Conservation (phyloP, 1,140 invertebrate species). For the Asobara japonica region DNA sequence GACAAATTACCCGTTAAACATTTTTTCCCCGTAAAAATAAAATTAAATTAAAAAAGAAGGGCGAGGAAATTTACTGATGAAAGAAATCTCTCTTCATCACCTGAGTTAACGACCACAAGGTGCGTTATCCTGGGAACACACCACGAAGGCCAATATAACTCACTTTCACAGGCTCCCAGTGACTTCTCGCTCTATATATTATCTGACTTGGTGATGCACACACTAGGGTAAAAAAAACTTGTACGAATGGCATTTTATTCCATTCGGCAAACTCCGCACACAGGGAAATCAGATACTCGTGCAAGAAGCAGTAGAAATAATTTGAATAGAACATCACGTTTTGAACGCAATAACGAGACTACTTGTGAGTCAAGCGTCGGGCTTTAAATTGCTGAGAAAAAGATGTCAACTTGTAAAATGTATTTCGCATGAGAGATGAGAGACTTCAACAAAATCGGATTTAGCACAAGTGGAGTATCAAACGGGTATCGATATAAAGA, state of each 20-base stretch:
- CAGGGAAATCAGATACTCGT: background rate
- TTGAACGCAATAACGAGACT: constrained; percentile 28
- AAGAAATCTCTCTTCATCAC: constrained; percentile 2
- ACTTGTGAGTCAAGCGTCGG: constrained; percentile 10
- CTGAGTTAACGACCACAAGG: constrained; percentile 13
- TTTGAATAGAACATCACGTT: constrained; percentile 19
- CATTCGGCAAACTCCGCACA: background rate
- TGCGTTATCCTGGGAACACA: constrained; percentile 1
- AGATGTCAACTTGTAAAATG: constrained; percentile 7
- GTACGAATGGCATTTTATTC: background rate
- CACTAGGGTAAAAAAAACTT: background rate
- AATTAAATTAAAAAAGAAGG: background rate
- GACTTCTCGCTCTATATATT: background rate
- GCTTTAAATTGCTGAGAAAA: constrained; percentile 20
- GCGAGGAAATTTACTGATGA: background rate
- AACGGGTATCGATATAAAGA: background rate
- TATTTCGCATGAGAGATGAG: constrained; percentile 11
- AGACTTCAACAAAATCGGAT: background rate
- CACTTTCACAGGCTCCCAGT: constrained; percentile 3
- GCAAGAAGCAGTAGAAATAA: background rate
- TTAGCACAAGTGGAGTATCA: background rate
- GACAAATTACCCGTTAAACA: no score
- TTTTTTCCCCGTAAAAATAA: no score
- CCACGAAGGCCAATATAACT: constrained; percentile 15
- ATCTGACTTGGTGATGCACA: background rate